Percentiles rank a stretch among this genome's conserved stretches.
Conservation (phyloP, 2,888 invertebrate species). For the Sinhomidia bicolor region DNA sequence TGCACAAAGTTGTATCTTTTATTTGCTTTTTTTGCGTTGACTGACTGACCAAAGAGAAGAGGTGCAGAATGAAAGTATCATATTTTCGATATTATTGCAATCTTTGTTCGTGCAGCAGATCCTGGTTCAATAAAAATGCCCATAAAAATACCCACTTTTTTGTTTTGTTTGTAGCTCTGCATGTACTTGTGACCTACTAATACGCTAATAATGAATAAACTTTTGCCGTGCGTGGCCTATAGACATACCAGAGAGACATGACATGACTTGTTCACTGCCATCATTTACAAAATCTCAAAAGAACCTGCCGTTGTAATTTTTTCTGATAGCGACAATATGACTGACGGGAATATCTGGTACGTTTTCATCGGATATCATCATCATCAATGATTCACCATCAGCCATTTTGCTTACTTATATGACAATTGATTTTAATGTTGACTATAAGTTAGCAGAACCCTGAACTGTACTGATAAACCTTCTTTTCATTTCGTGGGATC, state of each 20-base stretch:
- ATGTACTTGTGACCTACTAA: slow-evolving; percentile 57
- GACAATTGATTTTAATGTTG: slow-evolving; percentile 30
- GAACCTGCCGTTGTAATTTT: slow-evolving; percentile 3
- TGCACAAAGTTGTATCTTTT: background rate
- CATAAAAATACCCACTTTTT: slow-evolving; percentile 35
- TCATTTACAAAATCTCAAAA: slow-evolving; percentile 1
- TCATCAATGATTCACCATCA: no score
- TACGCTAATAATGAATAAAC: background rate
- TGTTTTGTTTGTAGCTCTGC: background rate
- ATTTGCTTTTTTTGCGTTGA: slow-evolving; percentile 48
- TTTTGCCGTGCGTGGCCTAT: background rate
- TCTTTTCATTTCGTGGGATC: background rate
- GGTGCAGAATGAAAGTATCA: slow-evolving; percentile 8
- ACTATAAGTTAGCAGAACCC: background rate
- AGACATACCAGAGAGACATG: background rate
- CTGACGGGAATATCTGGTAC: background rate
- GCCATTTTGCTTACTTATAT: background rate
- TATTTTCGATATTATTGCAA: background rate
- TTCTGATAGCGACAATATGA: background rate
- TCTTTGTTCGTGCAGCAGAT: background rate
- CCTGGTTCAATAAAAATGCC: slow-evolving; percentile 54
- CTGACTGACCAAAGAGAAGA: slow-evolving; percentile 21
- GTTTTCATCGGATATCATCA: background rate
- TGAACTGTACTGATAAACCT: background rate
- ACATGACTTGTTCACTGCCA: slow-evolving; percentile 26